A percentile compares a stretch with the other conserved stretches of the same genome.
phyloP scores from a whole-genome alignment of 2,888 invertebrate genomes.

The Halocaridina rubra region DNA sequence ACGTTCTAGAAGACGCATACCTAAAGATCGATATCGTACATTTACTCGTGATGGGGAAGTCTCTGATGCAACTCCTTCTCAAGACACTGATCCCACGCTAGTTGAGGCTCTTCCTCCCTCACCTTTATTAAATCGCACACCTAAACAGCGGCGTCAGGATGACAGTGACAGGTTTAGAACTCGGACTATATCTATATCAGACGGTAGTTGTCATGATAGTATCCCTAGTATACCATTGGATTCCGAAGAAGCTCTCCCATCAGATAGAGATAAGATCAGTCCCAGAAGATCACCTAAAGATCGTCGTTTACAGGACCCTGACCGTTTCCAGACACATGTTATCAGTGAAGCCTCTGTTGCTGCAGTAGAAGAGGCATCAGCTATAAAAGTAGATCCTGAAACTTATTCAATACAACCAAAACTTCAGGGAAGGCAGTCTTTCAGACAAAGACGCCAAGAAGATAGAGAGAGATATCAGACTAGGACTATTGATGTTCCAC shows the following conservation, averaged over 20 bases:
- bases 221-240: not conserved
- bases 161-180: constrained; percentile 82
- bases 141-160: constrained; percentile 76
- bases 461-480: constrained; percentile 82
- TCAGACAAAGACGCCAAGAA: constrained; percentile 76
- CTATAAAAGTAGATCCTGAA: not conserved
- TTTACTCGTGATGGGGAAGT: constrained; percentile 52
- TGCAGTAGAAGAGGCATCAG: constrained; percentile 13
- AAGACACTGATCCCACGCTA: constrained; percentile 46
- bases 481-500: constrained; percentile 73
- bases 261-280: constrained; percentile 32
- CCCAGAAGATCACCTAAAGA: constrained; percentile 45
- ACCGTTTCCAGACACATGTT: constrained; percentile 47
- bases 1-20: constrained; percentile 76
- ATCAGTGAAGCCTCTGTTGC: constrained; percentile 20
- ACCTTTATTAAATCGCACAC: constrained; percentile 70
- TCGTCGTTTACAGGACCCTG: constrained; percentile 39
- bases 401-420: constrained; percentile 25
- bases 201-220: not conserved
- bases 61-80: constrained; percentile 41
- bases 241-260: not conserved
- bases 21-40: constrained; percentile 80
- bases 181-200: constrained; percentile 71
- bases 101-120: constrained; percentile 41
- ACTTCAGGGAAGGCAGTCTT: constrained; percentile 72